Conservation (phyloP, 2,797 vertebrate genomes). For the Lemur catta region DNA sequence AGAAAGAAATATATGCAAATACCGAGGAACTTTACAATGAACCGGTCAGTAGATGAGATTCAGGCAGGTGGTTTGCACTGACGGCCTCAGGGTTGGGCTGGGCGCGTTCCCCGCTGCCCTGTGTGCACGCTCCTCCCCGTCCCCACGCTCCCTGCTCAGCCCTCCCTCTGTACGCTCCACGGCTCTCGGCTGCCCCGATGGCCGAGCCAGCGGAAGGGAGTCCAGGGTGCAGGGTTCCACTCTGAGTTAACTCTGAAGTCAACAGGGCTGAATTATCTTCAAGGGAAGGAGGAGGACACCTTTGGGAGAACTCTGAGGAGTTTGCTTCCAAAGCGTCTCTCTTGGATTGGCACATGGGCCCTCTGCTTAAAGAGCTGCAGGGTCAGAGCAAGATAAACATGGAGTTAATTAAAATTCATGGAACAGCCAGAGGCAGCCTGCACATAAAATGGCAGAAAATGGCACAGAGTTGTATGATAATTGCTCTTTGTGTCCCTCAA, state of each 20-base stretch:
- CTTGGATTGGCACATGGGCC: not conserved
- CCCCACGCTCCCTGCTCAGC: accelerated
- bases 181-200: accelerated
- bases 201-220: not conserved
- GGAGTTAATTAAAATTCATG: conserved; percentile 21
- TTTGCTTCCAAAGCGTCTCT: not conserved
- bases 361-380: not conserved
- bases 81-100: not conserved
- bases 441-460: not conserved
- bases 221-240: not conserved
- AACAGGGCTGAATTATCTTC: not conserved
- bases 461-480: not conserved
- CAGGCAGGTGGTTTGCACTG: no score
- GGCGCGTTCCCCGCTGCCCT: no score
- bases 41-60: accelerated
- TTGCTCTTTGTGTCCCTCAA: not conserved
- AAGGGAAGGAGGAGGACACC: not conserved
- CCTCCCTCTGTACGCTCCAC: accelerated
- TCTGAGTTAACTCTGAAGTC: not conserved
- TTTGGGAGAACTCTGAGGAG: not conserved
- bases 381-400: not conserved
- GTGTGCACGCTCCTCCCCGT: no score
- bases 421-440: not conserved
- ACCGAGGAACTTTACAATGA: not conserved
- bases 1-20: not conserved